A percentile compares a stretch with the other conserved stretches of the same genome.
phyloP scores from a whole-genome alignment of 2,113 vertebrate genomes.

The Laticauda laticaudata region DNA sequence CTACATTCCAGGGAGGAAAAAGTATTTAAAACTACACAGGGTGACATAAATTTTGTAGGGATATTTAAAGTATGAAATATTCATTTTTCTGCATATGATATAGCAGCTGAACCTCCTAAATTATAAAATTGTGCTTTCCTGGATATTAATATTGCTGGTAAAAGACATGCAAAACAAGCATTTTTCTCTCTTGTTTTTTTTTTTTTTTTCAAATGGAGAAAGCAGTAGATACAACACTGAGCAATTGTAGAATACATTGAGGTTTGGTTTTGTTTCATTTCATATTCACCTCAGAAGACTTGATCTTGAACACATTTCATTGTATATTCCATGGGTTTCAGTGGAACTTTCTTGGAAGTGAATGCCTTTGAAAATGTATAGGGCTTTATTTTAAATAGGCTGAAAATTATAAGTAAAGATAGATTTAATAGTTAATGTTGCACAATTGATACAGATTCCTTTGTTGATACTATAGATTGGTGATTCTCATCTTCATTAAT shows the following conservation, averaged over 20 bases:
- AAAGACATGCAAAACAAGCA: constrained; percentile 12
- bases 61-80: constrained; percentile 2
- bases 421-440: constrained; percentile 42
- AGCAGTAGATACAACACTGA: neutral
- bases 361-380: constrained; percentile 5
- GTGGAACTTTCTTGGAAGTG: neutral
- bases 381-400: constrained; percentile 17
- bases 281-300: neutral
- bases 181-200: constrained; percentile 24
- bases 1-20: neutral
- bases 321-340: constrained; percentile 8
- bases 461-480: constrained; percentile 17
- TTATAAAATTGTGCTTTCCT: neutral
- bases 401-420: constrained; percentile 9
- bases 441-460: constrained; percentile 17
- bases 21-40: neutral
- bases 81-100: constrained; percentile 32
- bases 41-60: constrained; percentile 10
- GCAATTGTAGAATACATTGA: neutral
- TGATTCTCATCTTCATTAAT: constrained; percentile 42
- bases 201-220: neutral
- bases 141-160: neutral
- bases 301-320: neutral
- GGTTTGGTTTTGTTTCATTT: neutral
- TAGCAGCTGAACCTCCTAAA: constrained; percentile 33